Percentiles rank a stretch among this genome's conserved stretches.
Conservation (phyloP, 2,888 invertebrate species). For the Andrena fulva region DNA sequence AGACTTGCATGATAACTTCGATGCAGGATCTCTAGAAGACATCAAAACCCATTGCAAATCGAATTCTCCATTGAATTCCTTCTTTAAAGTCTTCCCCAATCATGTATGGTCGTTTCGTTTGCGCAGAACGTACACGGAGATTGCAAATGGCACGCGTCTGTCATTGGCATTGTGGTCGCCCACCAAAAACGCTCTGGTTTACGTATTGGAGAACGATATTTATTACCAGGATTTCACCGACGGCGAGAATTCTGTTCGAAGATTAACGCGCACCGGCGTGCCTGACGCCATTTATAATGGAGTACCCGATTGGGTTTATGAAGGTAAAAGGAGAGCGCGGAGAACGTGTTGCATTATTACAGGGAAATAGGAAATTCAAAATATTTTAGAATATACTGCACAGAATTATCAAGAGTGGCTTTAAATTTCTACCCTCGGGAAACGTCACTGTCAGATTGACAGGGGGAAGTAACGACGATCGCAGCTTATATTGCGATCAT, state of each 20-base stretch:
- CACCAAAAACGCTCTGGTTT: conserved; percentile 86
- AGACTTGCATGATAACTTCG: neutral
- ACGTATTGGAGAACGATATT: conserved; percentile 90
- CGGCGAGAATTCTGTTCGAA: conserved; percentile 73
- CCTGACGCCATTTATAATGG: conserved; percentile 91
- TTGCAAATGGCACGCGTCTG: conserved; percentile 86
- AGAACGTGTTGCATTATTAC: neutral
- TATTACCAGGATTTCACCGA: conserved; percentile 85
- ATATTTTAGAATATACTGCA: too few species aligned
- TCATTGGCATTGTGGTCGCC: conserved; percentile 89
- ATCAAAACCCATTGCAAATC: neutral
- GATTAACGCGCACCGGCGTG: conserved; percentile 88
- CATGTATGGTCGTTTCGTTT: neutral
- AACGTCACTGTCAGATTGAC: neutral
- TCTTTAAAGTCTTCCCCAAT: neutral
- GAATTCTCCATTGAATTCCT: neutral
- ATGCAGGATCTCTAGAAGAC: neutral
- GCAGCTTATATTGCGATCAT: too few species aligned
- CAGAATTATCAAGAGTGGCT: too few species aligned
- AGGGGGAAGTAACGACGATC: neutral
- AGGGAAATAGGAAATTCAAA: neutral
- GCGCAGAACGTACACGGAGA: conserved; percentile 83
- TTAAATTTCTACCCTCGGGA: too few species aligned
- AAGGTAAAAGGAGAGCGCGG: conserved; percentile 86
- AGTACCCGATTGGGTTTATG: conserved; percentile 96